These are phyloP conservation scores for Epinotia brunnichana DNA, from an alignment of 2,888 invertebrate species.

Conservation along the genomic window DNA sequence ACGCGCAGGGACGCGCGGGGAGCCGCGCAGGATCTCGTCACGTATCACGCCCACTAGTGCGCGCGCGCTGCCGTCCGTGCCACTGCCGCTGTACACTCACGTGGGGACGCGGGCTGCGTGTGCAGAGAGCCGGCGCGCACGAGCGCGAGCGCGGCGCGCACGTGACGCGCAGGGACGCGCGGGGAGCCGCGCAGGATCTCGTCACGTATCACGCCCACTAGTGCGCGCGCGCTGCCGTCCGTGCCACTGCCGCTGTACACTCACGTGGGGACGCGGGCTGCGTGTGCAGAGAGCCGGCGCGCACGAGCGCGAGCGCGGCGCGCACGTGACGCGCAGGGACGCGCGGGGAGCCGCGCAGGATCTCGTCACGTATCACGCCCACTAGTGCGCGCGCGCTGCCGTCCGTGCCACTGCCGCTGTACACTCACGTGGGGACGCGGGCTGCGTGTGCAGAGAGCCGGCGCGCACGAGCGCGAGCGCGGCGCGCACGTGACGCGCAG, in stretches of 20 bases:
- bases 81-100: slow-evolving; percentile 63
- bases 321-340: slow-evolving; percentile 89
- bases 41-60: no score
- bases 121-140: slow-evolving; percentile 85
- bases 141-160: slow-evolving; percentile 81
- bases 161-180: slow-evolving; percentile 90
- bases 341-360: slow-evolving; percentile 87
- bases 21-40: no score
- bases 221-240: slow-evolving; percentile 83
- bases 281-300: slow-evolving; percentile 86
- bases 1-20: no score
- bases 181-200: slow-evolving; percentile 85
- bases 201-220: slow-evolving; percentile 55
- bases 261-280: slow-evolving; percentile 68
- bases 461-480: no score
- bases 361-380: slow-evolving; percentile 54
- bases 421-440: no score
- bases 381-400: slow-evolving; percentile 84
- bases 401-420: slow-evolving; percentile 56
- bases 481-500: no score
- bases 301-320: slow-evolving; percentile 78
- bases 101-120: slow-evolving; percentile 60
- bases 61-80: no score
- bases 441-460: no score
- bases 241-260: background rate